A percentile compares a stretch with the other conserved stretches of the same genome.
phyloP scores from a whole-genome alignment of 2,797 vertebrate species.

The Petrocephalus sullivani region DNA sequence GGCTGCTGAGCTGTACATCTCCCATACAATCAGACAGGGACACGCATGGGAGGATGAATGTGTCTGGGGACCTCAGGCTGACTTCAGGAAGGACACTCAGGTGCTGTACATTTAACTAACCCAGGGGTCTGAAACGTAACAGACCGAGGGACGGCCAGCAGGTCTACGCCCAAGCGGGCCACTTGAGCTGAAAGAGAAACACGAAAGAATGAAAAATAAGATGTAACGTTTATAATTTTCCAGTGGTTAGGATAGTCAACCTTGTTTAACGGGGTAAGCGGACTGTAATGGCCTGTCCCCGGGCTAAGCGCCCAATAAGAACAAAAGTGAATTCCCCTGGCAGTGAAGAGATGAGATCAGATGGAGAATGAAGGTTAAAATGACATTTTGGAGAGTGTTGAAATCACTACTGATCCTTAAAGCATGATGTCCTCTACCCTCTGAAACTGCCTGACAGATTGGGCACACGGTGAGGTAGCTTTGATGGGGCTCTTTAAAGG shows the following conservation, averaged over 20 bases:
- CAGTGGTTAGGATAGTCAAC: neutral
- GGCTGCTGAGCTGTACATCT: neutral
- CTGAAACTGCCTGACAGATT: neutral
- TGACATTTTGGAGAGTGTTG: neutral
- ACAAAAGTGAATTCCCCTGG: neutral
- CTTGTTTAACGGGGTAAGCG: neutral
- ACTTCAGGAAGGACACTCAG: neutral
- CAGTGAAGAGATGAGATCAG: neutral
- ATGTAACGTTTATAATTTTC: neutral
- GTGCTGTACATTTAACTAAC: neutral
- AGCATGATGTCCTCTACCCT: neutral
- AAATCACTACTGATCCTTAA: neutral
- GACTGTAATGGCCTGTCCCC: too few species aligned
- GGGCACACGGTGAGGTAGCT: neutral
- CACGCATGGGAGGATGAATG: neutral
- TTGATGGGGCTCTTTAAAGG: neutral
- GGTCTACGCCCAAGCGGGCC: neutral
- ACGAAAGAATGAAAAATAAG: neutral
- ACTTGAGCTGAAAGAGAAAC: neutral
- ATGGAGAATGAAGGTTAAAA: neutral
- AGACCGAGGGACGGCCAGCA: neutral
- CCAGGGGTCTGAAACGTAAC: neutral
- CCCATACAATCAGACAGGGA: neutral
- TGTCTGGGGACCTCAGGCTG: neutral
- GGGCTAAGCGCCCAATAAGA: neutral